phyloP scores from a whole-genome alignment of 2,113 vertebrate species.

The Penelope pileata region DNA sequence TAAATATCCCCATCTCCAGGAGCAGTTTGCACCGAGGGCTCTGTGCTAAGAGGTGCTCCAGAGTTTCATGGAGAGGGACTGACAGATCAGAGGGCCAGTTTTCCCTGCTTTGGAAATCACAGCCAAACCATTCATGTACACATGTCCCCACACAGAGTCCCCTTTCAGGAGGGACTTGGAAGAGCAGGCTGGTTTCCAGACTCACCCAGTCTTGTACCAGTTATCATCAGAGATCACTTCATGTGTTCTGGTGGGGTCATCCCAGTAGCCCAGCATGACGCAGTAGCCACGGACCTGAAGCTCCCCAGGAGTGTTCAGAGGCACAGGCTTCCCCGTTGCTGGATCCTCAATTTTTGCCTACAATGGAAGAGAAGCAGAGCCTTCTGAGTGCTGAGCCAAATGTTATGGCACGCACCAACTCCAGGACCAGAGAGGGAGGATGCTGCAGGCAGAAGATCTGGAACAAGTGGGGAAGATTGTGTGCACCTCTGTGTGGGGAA shows the following conservation, averaged over 20 bases:
- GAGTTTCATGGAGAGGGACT: not conserved
- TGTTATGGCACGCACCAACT: rapidly evolving
- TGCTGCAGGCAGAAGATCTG: not conserved
- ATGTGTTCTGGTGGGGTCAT: constrained; percentile 78
- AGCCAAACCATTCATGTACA: not conserved
- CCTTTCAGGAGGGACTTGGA: not conserved
- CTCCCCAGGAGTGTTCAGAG: constrained; percentile 85
- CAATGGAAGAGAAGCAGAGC: not conserved
- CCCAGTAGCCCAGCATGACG: constrained; percentile 94
- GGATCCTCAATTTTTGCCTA: constrained; percentile 89
- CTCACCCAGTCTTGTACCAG: constrained; percentile 98
- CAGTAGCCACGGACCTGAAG: constrained; percentile 89
- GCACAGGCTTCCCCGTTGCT: constrained; percentile 63
- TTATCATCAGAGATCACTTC: constrained; percentile 79
- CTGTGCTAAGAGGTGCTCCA: not conserved
- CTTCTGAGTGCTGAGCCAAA: not conserved
- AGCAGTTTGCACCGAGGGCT: not conserved
- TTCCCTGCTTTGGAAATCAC: not conserved
- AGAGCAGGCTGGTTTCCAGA: not conserved
- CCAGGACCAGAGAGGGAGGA: not conserved
- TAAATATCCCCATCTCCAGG: not conserved
- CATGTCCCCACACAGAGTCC: not conserved
- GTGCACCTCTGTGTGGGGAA: constrained; percentile 89
- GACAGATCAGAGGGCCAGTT: not conserved
- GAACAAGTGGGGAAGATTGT: not conserved